These are phyloP conservation scores for Trididemnum clinides DNA, from an alignment of 23 tunicate species.

Conservation along the genomic window DNA sequence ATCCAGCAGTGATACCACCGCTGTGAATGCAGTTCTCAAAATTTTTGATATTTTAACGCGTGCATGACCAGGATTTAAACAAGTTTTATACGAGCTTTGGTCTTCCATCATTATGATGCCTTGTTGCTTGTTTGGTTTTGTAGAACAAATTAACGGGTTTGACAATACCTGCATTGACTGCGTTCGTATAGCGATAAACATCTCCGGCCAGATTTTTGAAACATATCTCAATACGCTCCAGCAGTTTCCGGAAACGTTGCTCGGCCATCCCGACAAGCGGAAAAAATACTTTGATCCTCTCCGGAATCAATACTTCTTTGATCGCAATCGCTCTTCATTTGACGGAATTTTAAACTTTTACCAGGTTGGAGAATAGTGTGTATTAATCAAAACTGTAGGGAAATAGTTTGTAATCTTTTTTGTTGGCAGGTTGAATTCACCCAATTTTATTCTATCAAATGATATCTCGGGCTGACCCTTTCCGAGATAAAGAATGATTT, in stretches of 20 bases:
- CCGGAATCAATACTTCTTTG: slow-evolving; percentile 86
- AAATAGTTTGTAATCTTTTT: too few species aligned
- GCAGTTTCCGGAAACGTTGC: slow-evolving; percentile 79
- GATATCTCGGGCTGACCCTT: too few species aligned
- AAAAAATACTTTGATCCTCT: slow-evolving; percentile 55
- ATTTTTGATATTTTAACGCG: too few species aligned
- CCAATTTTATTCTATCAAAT: too few species aligned
- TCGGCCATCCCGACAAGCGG: slow-evolving; percentile 88
- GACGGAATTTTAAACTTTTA: slow-evolving; percentile 84
- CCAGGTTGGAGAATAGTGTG: slow-evolving; percentile 46
- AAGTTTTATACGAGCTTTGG: too few species aligned
- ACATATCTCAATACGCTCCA: slow-evolving; percentile 69
- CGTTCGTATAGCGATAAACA: slow-evolving; percentile 65
- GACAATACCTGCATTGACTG: slow-evolving; percentile 27
- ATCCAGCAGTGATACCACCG: too few species aligned
- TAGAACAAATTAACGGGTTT: too few species aligned
- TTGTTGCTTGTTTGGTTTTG: neutral
- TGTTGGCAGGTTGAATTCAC: too few species aligned
- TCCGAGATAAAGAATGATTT: too few species aligned
- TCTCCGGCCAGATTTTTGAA: slow-evolving; percentile 90
- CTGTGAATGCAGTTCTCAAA: too few species aligned
- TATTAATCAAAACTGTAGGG: too few species aligned
- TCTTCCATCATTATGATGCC: neutral
- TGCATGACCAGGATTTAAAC: too few species aligned
- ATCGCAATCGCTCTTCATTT: slow-evolving; percentile 70